These are phyloP conservation scores for Pachymerium ferrugineum DNA, from an alignment of 2,888 invertebrate genomes.

Conservation along the genomic window DNA sequence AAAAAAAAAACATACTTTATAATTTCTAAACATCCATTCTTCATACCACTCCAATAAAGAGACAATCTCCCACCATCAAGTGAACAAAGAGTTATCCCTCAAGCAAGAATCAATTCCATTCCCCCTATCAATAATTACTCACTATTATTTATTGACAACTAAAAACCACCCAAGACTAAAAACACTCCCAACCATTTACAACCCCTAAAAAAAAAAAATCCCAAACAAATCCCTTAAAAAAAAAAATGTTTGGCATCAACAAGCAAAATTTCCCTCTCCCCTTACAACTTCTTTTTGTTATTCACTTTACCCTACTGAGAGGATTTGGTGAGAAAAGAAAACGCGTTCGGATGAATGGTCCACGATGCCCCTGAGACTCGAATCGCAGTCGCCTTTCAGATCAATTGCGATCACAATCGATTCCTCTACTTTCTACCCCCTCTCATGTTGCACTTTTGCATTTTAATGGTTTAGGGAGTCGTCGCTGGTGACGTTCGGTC, in stretches of 20 bases:
- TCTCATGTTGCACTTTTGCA: not conserved
- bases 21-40: no score
- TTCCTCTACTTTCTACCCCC: not conserved
- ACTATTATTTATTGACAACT: not conserved
- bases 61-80: no score
- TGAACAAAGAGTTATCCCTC: not conserved
- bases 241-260: not conserved
- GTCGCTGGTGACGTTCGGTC: not conserved
- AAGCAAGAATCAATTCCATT: not conserved
- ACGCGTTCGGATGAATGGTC: slow-evolving; percentile 2
- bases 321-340: slow-evolving; percentile 2
- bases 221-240: not conserved
- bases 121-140: not conserved
- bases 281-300: not conserved
- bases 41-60: no score
- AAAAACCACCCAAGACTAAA: not conserved
- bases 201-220: no score
- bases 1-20: no score
- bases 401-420: slow-evolving; percentile 2
- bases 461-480: not conserved
- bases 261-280: not conserved
- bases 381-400: slow-evolving; percentile 2
- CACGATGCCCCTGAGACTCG: not conserved
- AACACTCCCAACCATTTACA: not conserved
- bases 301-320: slow-evolving; percentile 2